Evolutionary conservation across 2,888 invertebrate genomes (phyloP).

Genomic region (Leptinotarsa peninsularis): DNA sequence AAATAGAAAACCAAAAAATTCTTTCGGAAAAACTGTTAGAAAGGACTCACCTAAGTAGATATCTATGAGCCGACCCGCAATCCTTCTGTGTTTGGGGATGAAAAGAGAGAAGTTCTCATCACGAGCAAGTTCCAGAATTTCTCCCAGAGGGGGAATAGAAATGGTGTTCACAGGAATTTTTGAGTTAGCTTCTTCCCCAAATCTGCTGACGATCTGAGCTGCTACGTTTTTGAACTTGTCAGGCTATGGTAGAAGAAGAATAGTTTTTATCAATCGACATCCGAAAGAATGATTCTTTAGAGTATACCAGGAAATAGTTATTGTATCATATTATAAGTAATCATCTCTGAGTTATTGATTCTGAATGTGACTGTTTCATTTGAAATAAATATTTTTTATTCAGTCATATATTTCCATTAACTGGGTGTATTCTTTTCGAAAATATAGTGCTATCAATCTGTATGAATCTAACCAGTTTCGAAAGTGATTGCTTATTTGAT

Average conservation of each 20-base stretch:
- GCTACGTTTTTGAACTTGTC: constrained; percentile 72
- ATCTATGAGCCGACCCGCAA: constrained; percentile 78
- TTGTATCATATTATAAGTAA: no score
- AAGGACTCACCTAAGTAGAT: constrained; percentile 72
- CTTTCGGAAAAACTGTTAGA: neutral
- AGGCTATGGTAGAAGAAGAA: constrained; percentile 60
- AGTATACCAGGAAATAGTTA: no score
- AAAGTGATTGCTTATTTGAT: no score
- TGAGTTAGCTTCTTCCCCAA: constrained; percentile 69
- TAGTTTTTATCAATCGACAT: neutral
- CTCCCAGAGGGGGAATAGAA: constrained; percentile 70
- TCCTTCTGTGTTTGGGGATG: constrained; percentile 76
- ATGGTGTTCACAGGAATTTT: constrained; percentile 70
- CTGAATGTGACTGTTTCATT: no score
- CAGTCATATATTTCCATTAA: no score
- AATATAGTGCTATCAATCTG: no score
- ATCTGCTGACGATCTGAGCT: constrained; percentile 71
- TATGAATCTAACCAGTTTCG: no score
- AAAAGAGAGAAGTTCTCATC: constrained; percentile 82
- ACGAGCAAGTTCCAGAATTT: constrained; percentile 71
- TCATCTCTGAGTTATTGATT: no score
- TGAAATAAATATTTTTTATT: no score
- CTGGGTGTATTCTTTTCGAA: no score
- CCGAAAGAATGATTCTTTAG: no score
- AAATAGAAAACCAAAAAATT: no score